These are phyloP conservation scores for Piscicola geometra DNA, from an alignment of 2,888 invertebrate genomes.

Conservation along the genomic window DNA sequence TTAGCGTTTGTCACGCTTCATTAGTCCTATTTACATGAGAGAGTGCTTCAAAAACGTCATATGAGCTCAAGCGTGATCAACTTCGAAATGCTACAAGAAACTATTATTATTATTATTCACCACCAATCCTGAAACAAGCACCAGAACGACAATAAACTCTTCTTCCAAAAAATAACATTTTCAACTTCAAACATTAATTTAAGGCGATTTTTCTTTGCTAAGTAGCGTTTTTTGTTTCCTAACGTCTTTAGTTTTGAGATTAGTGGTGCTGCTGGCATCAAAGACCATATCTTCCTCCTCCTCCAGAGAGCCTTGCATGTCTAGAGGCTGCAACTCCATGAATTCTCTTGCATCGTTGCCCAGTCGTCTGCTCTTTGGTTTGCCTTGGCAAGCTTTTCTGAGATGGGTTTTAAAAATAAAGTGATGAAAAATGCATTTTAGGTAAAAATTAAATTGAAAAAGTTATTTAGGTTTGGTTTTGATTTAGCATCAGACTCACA, in stretches of 20 bases:
- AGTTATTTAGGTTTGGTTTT: too few species aligned
- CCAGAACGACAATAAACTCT: too few species aligned
- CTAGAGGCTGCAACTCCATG: constrained; percentile 25
- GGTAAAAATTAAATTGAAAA: constrained; percentile 7
- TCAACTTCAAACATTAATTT: neutral
- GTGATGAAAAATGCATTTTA: too few species aligned
- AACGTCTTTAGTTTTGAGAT: neutral
- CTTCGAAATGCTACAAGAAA: too few species aligned
- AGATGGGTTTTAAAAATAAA: too few species aligned
- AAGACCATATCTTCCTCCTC: constrained; percentile 34
- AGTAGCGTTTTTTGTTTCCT: neutral
- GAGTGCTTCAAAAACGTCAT: too few species aligned
- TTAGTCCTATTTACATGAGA: too few species aligned
- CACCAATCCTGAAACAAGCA: too few species aligned
- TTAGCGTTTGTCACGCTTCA: too few species aligned
- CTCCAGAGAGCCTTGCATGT: neutral
- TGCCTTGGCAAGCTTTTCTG: too few species aligned
- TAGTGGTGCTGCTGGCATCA: constrained; percentile 8
- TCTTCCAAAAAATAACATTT: neutral
- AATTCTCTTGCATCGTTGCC: constrained; percentile 2
- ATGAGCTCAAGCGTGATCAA: too few species aligned
- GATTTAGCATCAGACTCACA: constrained; percentile 1
- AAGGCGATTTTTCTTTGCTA: constrained; percentile 13
- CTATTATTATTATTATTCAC: too few species aligned
- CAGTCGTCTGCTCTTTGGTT: constrained; percentile 31